These are phyloP conservation scores for Harpegnathos saltator DNA, from an alignment of 1,140 invertebrate species.

Conservation along the genomic window DNA sequence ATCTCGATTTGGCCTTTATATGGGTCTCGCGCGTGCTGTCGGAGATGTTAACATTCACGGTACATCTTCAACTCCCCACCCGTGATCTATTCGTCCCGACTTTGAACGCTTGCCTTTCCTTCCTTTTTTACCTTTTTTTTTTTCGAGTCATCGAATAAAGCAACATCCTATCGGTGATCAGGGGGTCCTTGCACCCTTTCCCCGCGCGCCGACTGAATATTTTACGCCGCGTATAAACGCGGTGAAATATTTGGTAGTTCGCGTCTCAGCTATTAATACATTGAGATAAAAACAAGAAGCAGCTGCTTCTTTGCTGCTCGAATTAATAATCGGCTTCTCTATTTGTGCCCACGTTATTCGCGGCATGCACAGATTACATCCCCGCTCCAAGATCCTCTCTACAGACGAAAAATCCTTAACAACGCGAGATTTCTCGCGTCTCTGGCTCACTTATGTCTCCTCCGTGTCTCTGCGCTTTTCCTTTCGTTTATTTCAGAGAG, in stretches of 20 bases:
- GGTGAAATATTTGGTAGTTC: not conserved
- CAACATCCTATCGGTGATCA: slow-evolving; percentile 11
- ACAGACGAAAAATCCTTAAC: slow-evolving; percentile 22
- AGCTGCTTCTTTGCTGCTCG: not conserved
- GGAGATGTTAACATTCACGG: slow-evolving; percentile 66
- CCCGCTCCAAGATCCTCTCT: slow-evolving; percentile 19
- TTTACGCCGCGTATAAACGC: not conserved
- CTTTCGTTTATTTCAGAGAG: slow-evolving; percentile 27
- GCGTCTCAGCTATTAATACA: not conserved
- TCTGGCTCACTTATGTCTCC: slow-evolving; percentile 32
- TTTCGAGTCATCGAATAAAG: not conserved
- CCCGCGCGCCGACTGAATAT: not conserved
- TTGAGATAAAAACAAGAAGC: not conserved
- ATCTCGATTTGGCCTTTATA: slow-evolving; percentile 51
- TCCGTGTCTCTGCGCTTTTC: not conserved
- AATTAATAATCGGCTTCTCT: slow-evolving; percentile 32
- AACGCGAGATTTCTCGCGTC: slow-evolving; percentile 35
- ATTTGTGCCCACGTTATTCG: slow-evolving; percentile 38
- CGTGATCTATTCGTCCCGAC: slow-evolving; percentile 57
- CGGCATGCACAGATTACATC: slow-evolving; percentile 23
- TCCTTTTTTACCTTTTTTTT: not conserved
- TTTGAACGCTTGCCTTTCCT: slow-evolving; percentile 5
- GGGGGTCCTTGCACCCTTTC: not conserved
- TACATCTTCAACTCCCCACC: slow-evolving; percentile 44
- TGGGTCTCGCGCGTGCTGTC: not conserved